Evolutionary conservation across 2,888 invertebrate genomes (phyloP).

Genomic region (Lamproptera curius): DNA sequence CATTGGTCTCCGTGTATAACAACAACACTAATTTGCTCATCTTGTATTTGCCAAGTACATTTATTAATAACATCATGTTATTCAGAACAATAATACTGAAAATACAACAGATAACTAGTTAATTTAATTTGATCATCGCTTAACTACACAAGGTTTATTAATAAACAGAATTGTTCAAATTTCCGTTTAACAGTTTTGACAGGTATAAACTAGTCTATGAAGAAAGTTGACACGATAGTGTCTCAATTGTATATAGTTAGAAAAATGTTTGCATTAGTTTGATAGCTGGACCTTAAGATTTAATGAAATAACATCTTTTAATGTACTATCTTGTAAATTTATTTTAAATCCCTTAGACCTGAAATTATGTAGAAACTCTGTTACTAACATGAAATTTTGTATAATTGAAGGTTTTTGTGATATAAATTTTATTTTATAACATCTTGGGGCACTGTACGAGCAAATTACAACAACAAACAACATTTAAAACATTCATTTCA

Average conservation of each 20-base stretch:
- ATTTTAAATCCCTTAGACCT: too few relatives aligned
- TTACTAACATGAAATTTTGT: too few relatives aligned
- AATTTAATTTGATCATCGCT: background rate
- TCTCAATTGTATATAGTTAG: background rate
- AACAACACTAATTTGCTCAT: background rate
- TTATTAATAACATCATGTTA: background rate
- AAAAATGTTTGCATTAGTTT: too few relatives aligned
- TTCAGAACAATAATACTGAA: background rate
- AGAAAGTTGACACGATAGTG: background rate
- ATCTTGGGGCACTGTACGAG: too few relatives aligned
- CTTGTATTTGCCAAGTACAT: background rate
- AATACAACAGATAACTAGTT: background rate
- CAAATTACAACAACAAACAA: too few relatives aligned
- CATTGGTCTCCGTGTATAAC: background rate
- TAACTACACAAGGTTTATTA: background rate
- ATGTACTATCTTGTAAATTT: too few relatives aligned
- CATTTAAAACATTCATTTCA: too few relatives aligned
- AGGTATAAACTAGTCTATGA: background rate
- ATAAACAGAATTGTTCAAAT: background rate
- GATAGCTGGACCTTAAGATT: too few relatives aligned
- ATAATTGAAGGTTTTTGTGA: too few relatives aligned
- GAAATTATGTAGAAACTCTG: too few relatives aligned
- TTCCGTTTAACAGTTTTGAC: background rate
- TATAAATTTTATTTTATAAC: too few relatives aligned
- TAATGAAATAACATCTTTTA: too few relatives aligned